Evolutionary conservation across 2,888 invertebrate genomes (phyloP), one percentile per base, ranked within the genome.

Genomic region (Lacanobia wlatinum): DNA sequence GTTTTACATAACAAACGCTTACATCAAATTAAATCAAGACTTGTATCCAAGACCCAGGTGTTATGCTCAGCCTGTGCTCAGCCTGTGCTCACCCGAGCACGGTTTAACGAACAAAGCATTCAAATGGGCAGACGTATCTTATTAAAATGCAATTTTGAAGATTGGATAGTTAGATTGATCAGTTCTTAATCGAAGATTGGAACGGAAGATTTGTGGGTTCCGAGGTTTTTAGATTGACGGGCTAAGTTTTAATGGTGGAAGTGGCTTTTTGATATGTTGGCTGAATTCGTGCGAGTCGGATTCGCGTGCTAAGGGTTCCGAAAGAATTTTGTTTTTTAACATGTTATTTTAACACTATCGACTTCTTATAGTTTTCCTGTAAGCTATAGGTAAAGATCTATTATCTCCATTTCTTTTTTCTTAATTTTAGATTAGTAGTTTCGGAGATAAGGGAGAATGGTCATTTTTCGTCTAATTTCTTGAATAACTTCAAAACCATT

Each of bases 81-180:
- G 75, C 14, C 65, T 43, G 52, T 77, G 83, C 16, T 53, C 83
- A 43, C 21, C 43, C 56, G 14, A 78, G 66, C 79, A 48, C 67
- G 34, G 10, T n/a, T 82, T 53, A 53, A 55, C 76, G 87, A 83
- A 88, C 90, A 90, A 91, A 91, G 89, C 83, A 65, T 68, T 70
- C 78, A 73, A 85, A 82, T 85, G 83, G 83, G 65, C 72, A 79
- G 74, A 76, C 80, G 78, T 85, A 86, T 84, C 76, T 73, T 73
- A 84, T 87, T 88, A 83, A 82, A 80, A 86, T 85, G 86, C 87
- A 87, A 90, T 89, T 87, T 87, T 79, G 80, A 83, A 87, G 86
- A 88, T 87, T 83, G 83, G 72, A 76, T 84, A 86, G 84, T 83
- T 79, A 69, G 67, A 80, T 84, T 84, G 84, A 84, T 82, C 70